A percentile compares a stretch with the other conserved stretches of the same genome.
Conservation (phyloP, 2,888 invertebrate species). For the Calliopum simillimum region DNA sequence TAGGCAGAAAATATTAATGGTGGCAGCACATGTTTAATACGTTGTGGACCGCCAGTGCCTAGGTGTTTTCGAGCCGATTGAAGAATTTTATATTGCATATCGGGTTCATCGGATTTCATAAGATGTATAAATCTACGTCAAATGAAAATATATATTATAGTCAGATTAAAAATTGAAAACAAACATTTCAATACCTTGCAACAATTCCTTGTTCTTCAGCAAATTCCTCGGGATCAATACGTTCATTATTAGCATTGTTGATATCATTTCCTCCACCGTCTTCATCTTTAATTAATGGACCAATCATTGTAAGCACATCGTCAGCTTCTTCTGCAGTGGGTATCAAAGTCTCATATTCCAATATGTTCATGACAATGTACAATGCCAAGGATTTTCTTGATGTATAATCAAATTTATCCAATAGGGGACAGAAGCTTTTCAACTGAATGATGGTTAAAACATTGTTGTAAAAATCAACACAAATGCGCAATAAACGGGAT, state of each 20-base stretch:
- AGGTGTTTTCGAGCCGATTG: constrained; percentile 90
- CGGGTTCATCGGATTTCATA: constrained; percentile 81
- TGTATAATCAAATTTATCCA: constrained; percentile 88
- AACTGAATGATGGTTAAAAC: constrained; percentile 88
- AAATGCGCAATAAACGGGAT: constrained; percentile 91
- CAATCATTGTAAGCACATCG: constrained; percentile 81
- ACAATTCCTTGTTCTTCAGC: constrained; percentile 95
- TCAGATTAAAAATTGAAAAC: no score
- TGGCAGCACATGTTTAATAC: constrained; percentile 92
- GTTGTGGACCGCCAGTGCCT: constrained; percentile 87
- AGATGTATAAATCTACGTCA: constrained; percentile 80
- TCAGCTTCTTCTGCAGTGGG: constrained; percentile 91
- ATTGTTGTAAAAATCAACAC: constrained; percentile 94
- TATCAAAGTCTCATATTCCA: constrained; percentile 90
- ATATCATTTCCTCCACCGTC: constrained; percentile 57
- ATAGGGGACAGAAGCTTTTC: constrained; percentile 86
- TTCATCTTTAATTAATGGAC: constrained; percentile 88
- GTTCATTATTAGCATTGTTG: constrained; percentile 63
- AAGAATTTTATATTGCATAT: constrained; percentile 91
- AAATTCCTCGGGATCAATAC: constrained; percentile 91
- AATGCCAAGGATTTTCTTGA: constrained; percentile 88
- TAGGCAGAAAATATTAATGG: constrained; percentile 95
- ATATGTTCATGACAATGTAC: constrained; percentile 88
- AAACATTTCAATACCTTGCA: constrained; percentile 70
- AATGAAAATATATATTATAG: background rate